These are phyloP conservation scores for Euplexia lucipara DNA, from an alignment of 2,888 invertebrate species.

Conservation along the genomic window DNA sequence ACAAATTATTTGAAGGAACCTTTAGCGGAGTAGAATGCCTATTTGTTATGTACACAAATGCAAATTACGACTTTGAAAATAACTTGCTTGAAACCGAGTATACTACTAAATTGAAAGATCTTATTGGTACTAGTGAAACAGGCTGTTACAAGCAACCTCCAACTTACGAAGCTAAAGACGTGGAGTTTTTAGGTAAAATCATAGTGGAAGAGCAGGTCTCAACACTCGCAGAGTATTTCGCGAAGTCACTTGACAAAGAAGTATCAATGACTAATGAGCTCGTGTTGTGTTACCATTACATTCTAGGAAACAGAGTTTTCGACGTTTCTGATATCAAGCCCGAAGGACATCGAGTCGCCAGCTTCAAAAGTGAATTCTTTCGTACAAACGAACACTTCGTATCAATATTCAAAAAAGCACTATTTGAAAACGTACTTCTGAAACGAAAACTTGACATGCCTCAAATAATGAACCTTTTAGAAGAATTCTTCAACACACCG, in stretches of 20 bases:
- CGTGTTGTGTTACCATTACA: not conserved
- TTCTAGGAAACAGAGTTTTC: slow-evolving; percentile 1
- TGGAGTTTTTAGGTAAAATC: slow-evolving; percentile 2
- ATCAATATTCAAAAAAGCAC: slow-evolving; percentile 3
- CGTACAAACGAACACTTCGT: not conserved
- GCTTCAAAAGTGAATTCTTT: slow-evolving; percentile 5
- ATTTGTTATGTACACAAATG: slow-evolving; percentile 19
- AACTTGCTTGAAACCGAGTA: not conserved
- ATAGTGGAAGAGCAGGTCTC: slow-evolving; percentile 13
- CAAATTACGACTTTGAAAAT: slow-evolving; percentile 6
- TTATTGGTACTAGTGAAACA: slow-evolving; percentile 5
- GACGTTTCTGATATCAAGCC: not conserved
- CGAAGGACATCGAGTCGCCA: slow-evolving; percentile 2
- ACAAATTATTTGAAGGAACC: not conserved
- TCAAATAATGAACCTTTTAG: not conserved
- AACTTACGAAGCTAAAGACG: not conserved
- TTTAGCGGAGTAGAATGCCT: slow-evolving; percentile 14
- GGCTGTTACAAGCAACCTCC: slow-evolving; percentile 6
- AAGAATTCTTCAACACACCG: not conserved
- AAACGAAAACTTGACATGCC: not conserved
- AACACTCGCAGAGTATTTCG: not conserved
- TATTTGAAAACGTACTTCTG: not conserved
- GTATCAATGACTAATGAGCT: slow-evolving; percentile 6
- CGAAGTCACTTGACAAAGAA: not conserved
- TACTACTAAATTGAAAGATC: slow-evolving; percentile 1